Evolutionary conservation across 2,797 vertebrate genomes (phyloP).

Genomic region (Gymnothorax javanicus): DNA sequence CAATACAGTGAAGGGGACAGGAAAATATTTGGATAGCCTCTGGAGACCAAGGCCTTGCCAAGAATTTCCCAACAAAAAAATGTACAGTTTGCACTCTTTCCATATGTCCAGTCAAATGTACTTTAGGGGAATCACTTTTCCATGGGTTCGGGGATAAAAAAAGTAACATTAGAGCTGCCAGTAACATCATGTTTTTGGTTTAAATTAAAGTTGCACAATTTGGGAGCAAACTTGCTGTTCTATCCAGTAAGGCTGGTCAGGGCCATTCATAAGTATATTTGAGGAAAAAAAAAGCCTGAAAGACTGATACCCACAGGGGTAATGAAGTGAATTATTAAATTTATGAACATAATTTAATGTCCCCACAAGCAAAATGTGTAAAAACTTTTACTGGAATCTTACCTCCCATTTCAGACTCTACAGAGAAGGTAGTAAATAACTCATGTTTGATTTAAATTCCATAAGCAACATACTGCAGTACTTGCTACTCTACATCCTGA

Average conservation of each 20-base stretch:
- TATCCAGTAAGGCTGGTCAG: background rate
- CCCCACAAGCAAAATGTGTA: background rate
- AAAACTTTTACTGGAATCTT: background rate
- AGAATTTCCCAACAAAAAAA: background rate
- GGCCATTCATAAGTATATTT: background rate
- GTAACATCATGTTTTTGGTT: background rate
- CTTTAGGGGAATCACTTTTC: background rate
- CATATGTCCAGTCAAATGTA: constrained; percentile 5
- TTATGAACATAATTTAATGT: background rate
- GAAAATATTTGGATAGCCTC: background rate
- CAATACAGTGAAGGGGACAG: background rate
- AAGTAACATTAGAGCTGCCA: background rate
- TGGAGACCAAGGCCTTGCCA: background rate
- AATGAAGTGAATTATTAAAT: background rate
- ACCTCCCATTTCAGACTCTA: too few species aligned
- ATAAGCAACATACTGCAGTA: too few species aligned
- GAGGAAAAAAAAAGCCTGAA: background rate
- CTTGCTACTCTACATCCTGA: too few species aligned
- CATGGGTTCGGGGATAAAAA: background rate
- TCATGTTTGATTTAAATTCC: too few species aligned
- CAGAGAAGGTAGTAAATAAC: too few species aligned
- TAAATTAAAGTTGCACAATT: background rate
- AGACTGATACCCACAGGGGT: background rate
- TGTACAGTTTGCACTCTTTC: background rate
- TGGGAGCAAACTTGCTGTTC: background rate